Conservation (phyloP, 2,888 invertebrate genomes). For the Altica lythri region DNA sequence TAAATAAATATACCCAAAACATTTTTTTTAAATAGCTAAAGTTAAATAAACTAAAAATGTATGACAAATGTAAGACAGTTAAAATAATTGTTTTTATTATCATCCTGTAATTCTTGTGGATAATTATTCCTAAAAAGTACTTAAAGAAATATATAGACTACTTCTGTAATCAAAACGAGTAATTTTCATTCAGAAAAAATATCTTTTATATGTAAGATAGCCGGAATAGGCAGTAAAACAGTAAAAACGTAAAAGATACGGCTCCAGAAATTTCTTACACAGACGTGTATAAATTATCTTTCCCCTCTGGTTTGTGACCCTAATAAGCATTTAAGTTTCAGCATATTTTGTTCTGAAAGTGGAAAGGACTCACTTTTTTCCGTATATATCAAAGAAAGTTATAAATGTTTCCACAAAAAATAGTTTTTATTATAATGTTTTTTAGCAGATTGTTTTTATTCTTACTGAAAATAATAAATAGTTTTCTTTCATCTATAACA, state of each 20-base stretch:
- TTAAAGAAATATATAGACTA: slow-evolving; percentile 10
- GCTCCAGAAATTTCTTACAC: slow-evolving; percentile 32
- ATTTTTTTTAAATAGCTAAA: too few relatives aligned
- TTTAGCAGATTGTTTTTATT: slow-evolving; percentile 5
- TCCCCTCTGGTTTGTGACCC: slow-evolving; percentile 35
- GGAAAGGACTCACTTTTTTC: slow-evolving; percentile 30
- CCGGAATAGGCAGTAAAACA: slow-evolving; percentile 28
- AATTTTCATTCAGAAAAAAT: slow-evolving; percentile 29
- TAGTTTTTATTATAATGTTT: slow-evolving; percentile 22
- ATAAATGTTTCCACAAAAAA: slow-evolving; percentile 22
- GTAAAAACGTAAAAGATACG: slow-evolving; percentile 32
- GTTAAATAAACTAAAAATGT: too few relatives aligned
- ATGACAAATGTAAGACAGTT: neutral
- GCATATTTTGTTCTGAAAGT: slow-evolving; percentile 32
- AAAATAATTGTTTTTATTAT: neutral
- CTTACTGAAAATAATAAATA: neutral
- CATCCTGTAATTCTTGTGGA: neutral
- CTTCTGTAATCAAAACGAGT: slow-evolving; percentile 8
- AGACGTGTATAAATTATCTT: slow-evolving; percentile 34
- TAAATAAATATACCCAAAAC: too few relatives aligned
- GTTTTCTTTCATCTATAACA: too few relatives aligned
- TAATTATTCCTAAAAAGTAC: slow-evolving; percentile 3
- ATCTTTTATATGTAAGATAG: slow-evolving; percentile 28
- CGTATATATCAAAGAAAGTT: slow-evolving; percentile 22
- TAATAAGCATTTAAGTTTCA: slow-evolving; percentile 36